A percentile compares a stretch with the other conserved stretches of the same genome.
Conservation (phyloP, 1,140 invertebrate species). For the Paralvinella palmiformis region DNA sequence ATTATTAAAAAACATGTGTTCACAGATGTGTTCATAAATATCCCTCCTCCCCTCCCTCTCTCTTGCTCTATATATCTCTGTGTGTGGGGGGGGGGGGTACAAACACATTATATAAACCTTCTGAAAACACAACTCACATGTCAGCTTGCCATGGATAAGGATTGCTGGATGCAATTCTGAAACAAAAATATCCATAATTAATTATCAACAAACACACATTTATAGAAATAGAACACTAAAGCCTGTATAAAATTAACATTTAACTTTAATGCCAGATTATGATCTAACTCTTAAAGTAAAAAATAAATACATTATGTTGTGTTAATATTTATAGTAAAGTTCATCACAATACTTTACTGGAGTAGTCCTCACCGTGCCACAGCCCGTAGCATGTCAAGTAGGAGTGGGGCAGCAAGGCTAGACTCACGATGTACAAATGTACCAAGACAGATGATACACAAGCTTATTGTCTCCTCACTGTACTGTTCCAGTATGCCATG, state of each 20-base stretch:
- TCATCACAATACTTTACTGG: too few species aligned
- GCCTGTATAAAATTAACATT: too few species aligned
- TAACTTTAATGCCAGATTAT: too few species aligned
- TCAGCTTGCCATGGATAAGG: conserved; percentile 57
- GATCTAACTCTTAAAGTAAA: too few species aligned
- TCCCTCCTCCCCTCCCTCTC: too few species aligned
- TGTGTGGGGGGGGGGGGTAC: too few species aligned
- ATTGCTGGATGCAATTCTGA: conserved; percentile 42
- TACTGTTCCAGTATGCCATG: conserved; percentile 80
- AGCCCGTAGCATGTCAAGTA: conserved; percentile 82
- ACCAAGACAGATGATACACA: conserved; percentile 86
- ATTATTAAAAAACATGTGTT: too few species aligned
- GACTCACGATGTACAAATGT: conserved; percentile 96
- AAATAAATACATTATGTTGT: too few species aligned
- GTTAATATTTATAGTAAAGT: too few species aligned
- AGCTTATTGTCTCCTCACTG: conserved; percentile 90
- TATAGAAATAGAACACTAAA: too few species aligned
- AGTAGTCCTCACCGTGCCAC: conserved; percentile 81
- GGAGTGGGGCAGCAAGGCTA: conserved; percentile 78
- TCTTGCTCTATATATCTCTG: too few species aligned
- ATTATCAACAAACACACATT: conserved; percentile 18
- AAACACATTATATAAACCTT: background rate
- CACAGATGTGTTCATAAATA: too few species aligned
- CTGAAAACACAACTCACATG: conserved; percentile 45
- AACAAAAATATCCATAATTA: conserved; percentile 19